Conservation (phyloP, 37 sponge, comb jelly and placozoan species). For the Tethya wilhelma region DNA sequence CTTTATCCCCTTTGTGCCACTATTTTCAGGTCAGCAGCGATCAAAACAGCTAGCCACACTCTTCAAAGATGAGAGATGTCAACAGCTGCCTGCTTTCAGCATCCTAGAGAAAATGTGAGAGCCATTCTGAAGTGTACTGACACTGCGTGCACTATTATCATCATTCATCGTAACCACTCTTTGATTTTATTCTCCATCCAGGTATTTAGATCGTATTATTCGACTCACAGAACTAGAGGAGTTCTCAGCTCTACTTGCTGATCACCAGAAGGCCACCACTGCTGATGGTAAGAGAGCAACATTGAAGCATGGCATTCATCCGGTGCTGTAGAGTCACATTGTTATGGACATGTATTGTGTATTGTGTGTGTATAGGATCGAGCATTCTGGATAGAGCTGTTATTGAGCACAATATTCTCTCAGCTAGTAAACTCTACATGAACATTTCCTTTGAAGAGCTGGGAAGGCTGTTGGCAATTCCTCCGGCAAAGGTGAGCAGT, state of each 20-base stretch:
- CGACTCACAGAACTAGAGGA: slow-evolving; percentile 76
- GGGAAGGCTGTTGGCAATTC: slow-evolving; percentile 84
- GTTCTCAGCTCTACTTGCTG: slow-evolving; percentile 75
- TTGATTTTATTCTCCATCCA: neutral
- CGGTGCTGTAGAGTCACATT: no score
- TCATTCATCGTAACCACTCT: neutral
- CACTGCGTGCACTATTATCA: neutral
- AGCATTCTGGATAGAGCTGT: slow-evolving; percentile 93
- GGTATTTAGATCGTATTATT: slow-evolving; percentile 90
- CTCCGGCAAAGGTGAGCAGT: slow-evolving; percentile 72
- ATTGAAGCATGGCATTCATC: neutral
- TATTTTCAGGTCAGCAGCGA: slow-evolving; percentile 75
- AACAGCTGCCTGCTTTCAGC: slow-evolving; percentile 78
- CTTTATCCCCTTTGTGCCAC: slow-evolving; percentile 3
- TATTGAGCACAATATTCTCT: slow-evolving; percentile 96
- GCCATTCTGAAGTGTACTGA: neutral
- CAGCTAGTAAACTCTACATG: slow-evolving; percentile 95
- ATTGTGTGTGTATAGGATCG: slow-evolving; percentile 21
- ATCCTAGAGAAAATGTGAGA: slow-evolving; percentile 88
- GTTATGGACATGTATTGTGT: neutral
- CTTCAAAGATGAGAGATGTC: slow-evolving; percentile 92
- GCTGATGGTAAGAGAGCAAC: slow-evolving; percentile 65
- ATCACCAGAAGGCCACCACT: slow-evolving; percentile 90
- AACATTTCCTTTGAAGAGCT: slow-evolving; percentile 93
- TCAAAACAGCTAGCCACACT: slow-evolving; percentile 90